Base-by-base conservation (phyloP, 2,888 invertebrate species). In the Heliconius aoede region DNA sequence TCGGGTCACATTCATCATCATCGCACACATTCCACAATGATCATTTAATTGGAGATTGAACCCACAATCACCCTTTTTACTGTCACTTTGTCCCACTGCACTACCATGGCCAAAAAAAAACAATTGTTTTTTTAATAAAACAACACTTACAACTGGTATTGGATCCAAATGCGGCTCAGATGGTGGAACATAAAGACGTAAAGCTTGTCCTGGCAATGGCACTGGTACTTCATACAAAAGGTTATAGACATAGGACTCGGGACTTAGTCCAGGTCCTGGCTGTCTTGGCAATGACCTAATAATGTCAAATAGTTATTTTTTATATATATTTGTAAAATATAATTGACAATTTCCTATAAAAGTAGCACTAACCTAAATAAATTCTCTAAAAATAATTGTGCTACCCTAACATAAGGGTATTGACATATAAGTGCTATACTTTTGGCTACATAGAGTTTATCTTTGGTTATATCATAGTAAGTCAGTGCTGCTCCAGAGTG, bases 181-280 rank as follows among this genome's bases (percentile, higher is more conserved):
- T 40, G 97, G 96, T 73, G 97, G 97, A 85, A 97, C 94, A 90
- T 96, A 96, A 84, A 97, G 93, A 85, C 96, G 94, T 93, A 99
- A 95, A 79, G 98, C 98, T 88, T 98, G 97, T 21, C 99, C 99
- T 2, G 98, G 96, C 75, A 97, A 95, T 62, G 99, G 99, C 83
- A 98, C 95, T 86, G 97, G 97, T 76, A 99, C 98, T 95, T 99
- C 99, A 92, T 98, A 98, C 72, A 99, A 95, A 82, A 99, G 95
- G 94, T 99, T 99, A 92, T 98, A 99, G 15, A 99, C 98, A 93
- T 98, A 98, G 78, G 98, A 98, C 93, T 99, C 99, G 76, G 99
- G 95, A 83, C 98, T 97, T 36, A 97, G 95, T 67, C 97, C 96
- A 72, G 97, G 96, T 18, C 96, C 96, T 18, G 97, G 96, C 87